Conservation (phyloP, 2,888 invertebrate species). For the Asteroscopus sphinx region DNA sequence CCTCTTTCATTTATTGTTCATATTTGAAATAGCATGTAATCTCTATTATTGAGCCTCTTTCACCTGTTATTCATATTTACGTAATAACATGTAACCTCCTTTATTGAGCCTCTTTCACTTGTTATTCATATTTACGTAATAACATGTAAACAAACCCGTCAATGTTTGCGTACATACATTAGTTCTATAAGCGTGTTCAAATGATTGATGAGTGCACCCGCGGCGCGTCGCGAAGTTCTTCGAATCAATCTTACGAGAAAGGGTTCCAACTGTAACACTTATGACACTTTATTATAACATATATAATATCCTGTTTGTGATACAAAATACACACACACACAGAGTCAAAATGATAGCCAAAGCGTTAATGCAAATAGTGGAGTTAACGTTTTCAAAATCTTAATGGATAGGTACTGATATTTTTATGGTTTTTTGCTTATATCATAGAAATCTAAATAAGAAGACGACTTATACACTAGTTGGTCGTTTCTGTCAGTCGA, state of each 20-base stretch:
- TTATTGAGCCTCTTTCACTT: not conserved
- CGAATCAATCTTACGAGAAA: slow-evolving; percentile 52
- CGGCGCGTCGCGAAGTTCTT: slow-evolving; percentile 25
- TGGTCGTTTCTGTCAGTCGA: too few species aligned
- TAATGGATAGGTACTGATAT: too few species aligned
- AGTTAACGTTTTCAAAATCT: too few species aligned
- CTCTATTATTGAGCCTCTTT: not conserved
- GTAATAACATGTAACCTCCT: slow-evolving; percentile 1
- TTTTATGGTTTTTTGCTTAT: too few species aligned
- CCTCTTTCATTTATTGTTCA: slow-evolving; percentile 1
- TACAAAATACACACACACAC: too few species aligned
- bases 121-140: slow-evolving; percentile 21
- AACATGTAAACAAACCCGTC: slow-evolving; percentile 11
- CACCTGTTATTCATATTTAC: slow-evolving; percentile 15
- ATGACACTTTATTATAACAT: slow-evolving; percentile 34
- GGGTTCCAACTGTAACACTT: slow-evolving; percentile 32
- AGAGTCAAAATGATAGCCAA: too few species aligned
- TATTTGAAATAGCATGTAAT: slow-evolving; percentile 12
- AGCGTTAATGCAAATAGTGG: too few species aligned
- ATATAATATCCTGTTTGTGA: slow-evolving; percentile 32
- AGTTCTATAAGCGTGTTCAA: slow-evolving; percentile 30
- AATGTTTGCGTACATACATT: slow-evolving; percentile 22
- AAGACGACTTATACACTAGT: too few species aligned
- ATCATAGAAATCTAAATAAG: too few species aligned
- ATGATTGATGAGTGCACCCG: slow-evolving; percentile 52